Conservation (phyloP, 1,140 invertebrate species). For the Drosophila punjabiensis region DNA sequence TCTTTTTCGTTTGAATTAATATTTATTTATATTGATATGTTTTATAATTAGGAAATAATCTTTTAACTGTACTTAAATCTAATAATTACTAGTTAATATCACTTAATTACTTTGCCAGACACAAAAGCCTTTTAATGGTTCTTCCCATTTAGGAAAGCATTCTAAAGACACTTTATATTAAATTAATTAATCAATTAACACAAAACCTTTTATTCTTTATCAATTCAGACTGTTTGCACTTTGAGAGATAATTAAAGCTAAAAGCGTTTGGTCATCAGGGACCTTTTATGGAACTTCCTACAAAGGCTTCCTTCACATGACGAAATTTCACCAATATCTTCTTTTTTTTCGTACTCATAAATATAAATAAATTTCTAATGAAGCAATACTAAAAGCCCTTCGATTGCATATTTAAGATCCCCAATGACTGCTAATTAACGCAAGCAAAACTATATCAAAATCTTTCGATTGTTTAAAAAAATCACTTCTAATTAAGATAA, state of each 20-base stretch:
- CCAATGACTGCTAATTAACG: not conserved
- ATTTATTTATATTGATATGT: not conserved
- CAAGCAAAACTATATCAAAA: conserved; percentile 18
- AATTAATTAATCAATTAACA: not conserved
- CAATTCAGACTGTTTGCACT: not conserved
- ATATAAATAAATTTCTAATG: not conserved
- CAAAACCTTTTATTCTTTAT: not conserved
- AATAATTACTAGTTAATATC: not conserved
- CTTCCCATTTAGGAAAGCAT: not conserved
- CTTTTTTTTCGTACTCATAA: too few species aligned
- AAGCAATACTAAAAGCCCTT: not conserved
- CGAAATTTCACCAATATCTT: conserved; percentile 11
- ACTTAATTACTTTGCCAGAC: not conserved
- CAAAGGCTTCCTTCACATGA: not conserved
- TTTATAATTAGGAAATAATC: not conserved
- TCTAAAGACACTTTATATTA: not conserved
- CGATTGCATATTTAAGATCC: not conserved
- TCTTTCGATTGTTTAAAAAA: not conserved
- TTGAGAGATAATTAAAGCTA: not conserved
- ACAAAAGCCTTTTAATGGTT: not conserved
- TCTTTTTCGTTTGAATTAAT: not conserved
- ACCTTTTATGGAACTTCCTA: not conserved
- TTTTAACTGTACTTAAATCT: not conserved
- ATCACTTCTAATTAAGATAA: not conserved
- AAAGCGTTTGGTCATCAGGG: not conserved